These are phyloP conservation scores for Eospalax fontanierii DNA, from an alignment of 2,797 vertebrate genomes.

Conservation along the genomic window DNA sequence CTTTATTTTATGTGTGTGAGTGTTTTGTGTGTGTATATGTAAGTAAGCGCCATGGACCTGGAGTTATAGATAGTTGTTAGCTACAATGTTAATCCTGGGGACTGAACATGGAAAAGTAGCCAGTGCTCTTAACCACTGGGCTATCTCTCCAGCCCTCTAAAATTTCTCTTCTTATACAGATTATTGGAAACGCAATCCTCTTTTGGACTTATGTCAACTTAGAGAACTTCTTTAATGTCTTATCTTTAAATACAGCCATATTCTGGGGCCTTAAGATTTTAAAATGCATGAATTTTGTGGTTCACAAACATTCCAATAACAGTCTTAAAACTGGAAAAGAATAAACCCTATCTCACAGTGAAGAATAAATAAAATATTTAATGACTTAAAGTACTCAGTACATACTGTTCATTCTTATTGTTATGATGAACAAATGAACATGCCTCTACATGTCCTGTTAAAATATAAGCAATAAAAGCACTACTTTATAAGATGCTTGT, in stretches of 20 bases:
- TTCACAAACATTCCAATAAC: not conserved
- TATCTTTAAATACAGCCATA: not conserved
- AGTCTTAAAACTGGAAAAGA: slow-evolving; percentile 17
- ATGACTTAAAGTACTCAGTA: too few relatives aligned
- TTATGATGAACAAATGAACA: too few relatives aligned
- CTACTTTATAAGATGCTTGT: not conserved
- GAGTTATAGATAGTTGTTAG: too few relatives aligned
- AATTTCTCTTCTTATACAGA: not conserved
- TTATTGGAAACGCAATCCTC: not conserved
- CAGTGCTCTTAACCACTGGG: too few relatives aligned
- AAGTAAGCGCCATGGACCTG: too few relatives aligned
- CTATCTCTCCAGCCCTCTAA: too few relatives aligned
- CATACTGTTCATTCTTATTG: too few relatives aligned
- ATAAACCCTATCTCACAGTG: not conserved
- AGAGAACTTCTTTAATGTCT: not conserved
- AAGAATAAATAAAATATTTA: slow-evolving; percentile 25
- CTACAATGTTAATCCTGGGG: too few relatives aligned
- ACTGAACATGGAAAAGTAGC: too few relatives aligned
- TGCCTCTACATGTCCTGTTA: not conserved
- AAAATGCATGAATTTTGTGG: not conserved
- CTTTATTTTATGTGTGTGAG: too few relatives aligned
- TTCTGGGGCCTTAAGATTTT: not conserved
- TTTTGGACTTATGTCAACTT: not conserved
- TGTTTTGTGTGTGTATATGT: too few relatives aligned
- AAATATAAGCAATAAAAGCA: not conserved